Evolutionary conservation across 1,140 invertebrate species (phyloP).

Genomic region (Brevipalpus yothersi): DNA sequence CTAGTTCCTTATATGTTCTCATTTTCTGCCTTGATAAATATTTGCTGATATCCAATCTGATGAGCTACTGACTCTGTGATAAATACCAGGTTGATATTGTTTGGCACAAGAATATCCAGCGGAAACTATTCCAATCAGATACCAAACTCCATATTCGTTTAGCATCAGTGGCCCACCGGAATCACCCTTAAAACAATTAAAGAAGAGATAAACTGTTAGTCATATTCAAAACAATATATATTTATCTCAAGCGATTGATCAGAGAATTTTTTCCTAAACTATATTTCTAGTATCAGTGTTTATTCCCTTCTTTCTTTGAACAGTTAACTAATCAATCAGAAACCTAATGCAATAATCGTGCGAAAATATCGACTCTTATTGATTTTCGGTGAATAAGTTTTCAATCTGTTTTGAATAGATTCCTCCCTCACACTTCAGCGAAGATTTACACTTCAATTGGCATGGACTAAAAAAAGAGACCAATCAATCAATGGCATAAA

Average conservation of each 20-base stretch:
- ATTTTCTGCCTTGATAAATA: constrained; percentile 9
- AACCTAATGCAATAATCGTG: too few relatives aligned
- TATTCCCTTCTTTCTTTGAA: not conserved
- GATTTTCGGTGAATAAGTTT: too few relatives aligned
- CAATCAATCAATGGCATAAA: too few relatives aligned
- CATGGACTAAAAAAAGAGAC: too few relatives aligned
- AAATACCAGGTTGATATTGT: constrained; percentile 66
- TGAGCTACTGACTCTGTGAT: constrained; percentile 72
- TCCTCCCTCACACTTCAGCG: too few relatives aligned
- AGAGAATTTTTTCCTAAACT: not conserved
- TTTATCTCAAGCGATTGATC: not conserved
- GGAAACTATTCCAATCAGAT: constrained; percentile 54
- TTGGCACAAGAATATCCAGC: constrained; percentile 62
- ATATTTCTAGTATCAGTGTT: too few relatives aligned
- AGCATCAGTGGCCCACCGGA: constrained; percentile 56
- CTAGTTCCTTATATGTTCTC: not conserved
- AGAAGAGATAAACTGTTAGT: constrained; percentile 3
- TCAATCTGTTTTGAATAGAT: too few relatives aligned
- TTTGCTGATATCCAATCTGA: constrained; percentile 62
- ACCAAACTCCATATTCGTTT: constrained; percentile 34
- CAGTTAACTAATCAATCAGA: not conserved
- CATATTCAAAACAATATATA: not conserved
- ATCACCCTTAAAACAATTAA: constrained; percentile 32
- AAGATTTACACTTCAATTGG: too few relatives aligned
- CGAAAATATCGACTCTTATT: too few relatives aligned